phyloP scores from a whole-genome alignment of 2,888 invertebrate species.

The Slavum lentiscoides region DNA sequence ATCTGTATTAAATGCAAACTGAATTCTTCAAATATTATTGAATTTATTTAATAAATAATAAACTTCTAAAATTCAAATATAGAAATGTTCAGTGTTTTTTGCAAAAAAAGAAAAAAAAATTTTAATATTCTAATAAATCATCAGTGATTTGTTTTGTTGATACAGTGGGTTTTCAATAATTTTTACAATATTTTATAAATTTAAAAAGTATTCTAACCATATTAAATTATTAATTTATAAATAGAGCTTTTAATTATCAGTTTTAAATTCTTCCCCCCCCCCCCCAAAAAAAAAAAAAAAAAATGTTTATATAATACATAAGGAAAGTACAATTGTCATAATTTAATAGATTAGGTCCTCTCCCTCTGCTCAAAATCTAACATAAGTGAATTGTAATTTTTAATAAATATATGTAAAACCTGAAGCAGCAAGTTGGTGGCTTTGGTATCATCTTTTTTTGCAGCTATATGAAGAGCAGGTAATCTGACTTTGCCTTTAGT shows the following conservation, averaged over 20 bases:
- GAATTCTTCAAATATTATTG: no score
- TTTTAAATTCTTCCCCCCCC: no score
- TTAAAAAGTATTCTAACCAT: no score
- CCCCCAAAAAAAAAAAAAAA: no score
- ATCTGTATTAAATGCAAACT: no score
- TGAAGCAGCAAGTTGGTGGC: slow-evolving; percentile 89
- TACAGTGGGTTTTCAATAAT: no score
- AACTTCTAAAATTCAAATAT: no score
- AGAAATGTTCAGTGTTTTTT: not conserved
- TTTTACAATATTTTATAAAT: no score
- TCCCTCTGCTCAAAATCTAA: not conserved
- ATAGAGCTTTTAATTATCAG: not conserved
- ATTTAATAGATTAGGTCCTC: not conserved
- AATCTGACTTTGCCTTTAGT: slow-evolving; percentile 92
- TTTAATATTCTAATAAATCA: no score
- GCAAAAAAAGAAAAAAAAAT: not conserved
- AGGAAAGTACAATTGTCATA: not conserved
- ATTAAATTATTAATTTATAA: not conserved
- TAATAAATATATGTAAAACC: slow-evolving; percentile 60
- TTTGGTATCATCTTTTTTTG: slow-evolving; percentile 97
- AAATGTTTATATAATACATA: not conserved
- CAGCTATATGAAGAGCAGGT: slow-evolving; percentile 96
- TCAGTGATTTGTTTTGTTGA: no score
- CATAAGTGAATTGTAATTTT: not conserved
- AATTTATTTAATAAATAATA: no score